phyloP scores from a whole-genome alignment of 2,113 vertebrate species.

The Porphyrio hochstetteri region DNA sequence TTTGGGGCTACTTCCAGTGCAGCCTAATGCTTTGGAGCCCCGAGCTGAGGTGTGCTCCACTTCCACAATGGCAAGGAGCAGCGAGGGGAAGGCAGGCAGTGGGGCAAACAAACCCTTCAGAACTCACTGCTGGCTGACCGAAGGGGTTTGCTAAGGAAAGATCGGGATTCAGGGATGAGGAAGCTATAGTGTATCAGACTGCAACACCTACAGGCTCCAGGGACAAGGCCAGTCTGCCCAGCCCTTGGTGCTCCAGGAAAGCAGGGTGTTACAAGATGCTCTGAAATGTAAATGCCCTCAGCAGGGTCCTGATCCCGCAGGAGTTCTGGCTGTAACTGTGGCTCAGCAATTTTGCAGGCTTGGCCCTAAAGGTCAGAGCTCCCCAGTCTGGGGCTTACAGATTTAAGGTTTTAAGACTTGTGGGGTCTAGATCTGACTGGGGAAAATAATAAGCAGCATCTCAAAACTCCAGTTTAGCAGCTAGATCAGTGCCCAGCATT shows the following conservation, averaged over 20 bases:
- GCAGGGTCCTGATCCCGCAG: background rate
- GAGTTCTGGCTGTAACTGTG: background rate
- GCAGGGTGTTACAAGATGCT: background rate
- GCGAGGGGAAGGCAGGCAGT: background rate
- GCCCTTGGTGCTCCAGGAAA: background rate
- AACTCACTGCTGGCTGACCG: background rate
- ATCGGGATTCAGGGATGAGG: background rate
- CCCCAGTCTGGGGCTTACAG: background rate
- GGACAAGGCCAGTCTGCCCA: accelerated
- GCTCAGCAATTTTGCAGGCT: background rate
- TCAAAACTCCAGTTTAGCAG: background rate
- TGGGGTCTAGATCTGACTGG: background rate
- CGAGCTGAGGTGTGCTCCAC: background rate
- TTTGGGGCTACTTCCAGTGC: background rate
- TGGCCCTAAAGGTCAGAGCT: background rate
- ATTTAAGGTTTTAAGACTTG: background rate
- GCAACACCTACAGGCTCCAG: background rate
- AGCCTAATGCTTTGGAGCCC: background rate
- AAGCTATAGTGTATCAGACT: background rate
- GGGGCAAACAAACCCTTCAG: background rate
- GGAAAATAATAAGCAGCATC: background rate
- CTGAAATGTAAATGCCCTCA: background rate
- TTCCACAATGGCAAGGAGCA: background rate
- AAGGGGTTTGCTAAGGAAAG: background rate
- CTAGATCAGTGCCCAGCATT: background rate